Base-by-base conservation (phyloP, 2,888 invertebrate species). In the Synergus japonicus region DNA sequence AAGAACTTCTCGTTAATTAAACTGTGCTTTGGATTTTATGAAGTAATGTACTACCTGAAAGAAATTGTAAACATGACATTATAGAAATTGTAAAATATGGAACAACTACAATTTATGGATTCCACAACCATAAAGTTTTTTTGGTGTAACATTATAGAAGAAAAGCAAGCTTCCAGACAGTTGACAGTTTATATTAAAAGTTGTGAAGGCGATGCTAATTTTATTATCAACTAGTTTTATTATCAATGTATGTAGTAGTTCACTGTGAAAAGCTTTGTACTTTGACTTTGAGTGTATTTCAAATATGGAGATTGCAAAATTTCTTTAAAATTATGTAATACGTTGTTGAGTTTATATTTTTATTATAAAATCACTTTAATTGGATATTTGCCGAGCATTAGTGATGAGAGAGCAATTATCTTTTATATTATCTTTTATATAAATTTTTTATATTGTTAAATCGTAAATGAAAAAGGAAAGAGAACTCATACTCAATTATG, bases 291-390 rank as follows among this genome's bases (percentile, higher is more conserved):
- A 37, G 37, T 4, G 37, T 37, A 37, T 37, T 54, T n/a, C 8
- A 54, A n/a, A 54, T 7, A n/a, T 8, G 8, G n/a, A 54, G n/a
- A 54, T 54, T 7, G n/a, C n/a, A n/a, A 54, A n/a, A 22, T 60
- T 60, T 60, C 60, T 60, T 22, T 37, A 37, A 46, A 49, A 73
- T 73, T 73, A 54, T 73, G 37, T 49, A 73, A 73, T 54, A 37
- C 73, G 37, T 73, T 69, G 15, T 29, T n/a, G 4, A 73, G 37
- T 29, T 49, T 73, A 49, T 73, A 49, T 37, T 73, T 54, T 15
- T 37, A 46, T 73, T 73, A 54, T 46, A 73, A 54, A 73, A 73
- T 73, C 54, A 73, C 49, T 54, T 49, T 54, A 73, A 73, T 73
- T 41, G 49, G 8, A 54, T 37, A 49, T 46, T 73, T 54, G 49